Percentiles rank a stretch among this genome's conserved stretches.
Conservation (phyloP, 2,113 vertebrate genomes). For the Perognathus longimembris region DNA sequence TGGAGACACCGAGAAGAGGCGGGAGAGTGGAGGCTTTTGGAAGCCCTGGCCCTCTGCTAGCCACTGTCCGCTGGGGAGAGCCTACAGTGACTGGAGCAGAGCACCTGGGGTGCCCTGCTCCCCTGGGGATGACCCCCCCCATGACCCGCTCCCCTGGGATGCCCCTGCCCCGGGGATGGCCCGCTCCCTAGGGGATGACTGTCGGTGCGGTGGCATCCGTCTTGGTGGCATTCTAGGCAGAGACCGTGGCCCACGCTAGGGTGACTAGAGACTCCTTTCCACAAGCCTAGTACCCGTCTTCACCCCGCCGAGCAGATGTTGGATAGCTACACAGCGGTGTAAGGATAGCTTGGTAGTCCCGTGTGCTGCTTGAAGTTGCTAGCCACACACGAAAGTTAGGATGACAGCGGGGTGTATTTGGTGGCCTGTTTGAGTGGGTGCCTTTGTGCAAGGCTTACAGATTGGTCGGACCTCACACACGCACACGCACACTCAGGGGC, state of each 20-base stretch:
- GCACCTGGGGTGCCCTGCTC: too few relatives aligned
- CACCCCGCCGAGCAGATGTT: background rate
- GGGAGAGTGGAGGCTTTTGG: background rate
- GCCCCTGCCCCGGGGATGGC: background rate
- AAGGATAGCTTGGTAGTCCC: background rate
- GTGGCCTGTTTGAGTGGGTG: background rate
- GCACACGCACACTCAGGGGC: too few relatives aligned
- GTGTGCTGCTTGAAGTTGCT: background rate
- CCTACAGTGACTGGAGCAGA: too few relatives aligned
- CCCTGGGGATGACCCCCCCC: too few relatives aligned
- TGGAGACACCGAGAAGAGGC: background rate
- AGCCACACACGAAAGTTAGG: background rate
- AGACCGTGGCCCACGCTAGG: fast-evolving
- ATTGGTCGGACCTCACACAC: background rate
- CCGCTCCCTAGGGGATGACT: background rate
- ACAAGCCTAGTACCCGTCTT: fast-evolving
- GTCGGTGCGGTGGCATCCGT: fast-evolving
- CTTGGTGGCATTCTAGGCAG: too few relatives aligned
- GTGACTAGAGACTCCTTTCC: background rate
- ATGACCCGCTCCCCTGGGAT: too few relatives aligned
- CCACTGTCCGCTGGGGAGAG: fast-evolving
- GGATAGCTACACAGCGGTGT: background rate
- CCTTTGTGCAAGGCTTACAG: background rate
- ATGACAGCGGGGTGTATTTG: background rate
- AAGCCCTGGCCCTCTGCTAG: background rate